Evolutionary conservation across 1,140 invertebrate species (phyloP).

Genomic region (Microplitis demolitor): DNA sequence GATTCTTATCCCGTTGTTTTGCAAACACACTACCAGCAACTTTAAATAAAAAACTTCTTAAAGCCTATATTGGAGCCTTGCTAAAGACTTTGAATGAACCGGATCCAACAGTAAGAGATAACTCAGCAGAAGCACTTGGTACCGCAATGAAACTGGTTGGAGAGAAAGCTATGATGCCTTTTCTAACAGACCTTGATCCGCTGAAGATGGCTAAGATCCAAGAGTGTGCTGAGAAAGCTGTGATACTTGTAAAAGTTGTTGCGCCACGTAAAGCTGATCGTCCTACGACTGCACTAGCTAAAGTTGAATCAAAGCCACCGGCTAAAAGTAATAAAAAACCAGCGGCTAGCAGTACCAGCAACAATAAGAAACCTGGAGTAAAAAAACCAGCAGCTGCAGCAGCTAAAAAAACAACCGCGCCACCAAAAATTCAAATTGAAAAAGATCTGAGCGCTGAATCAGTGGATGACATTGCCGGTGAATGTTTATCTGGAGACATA

Average conservation of each 20-base stretch:
- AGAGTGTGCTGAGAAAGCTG: conserved; percentile 91
- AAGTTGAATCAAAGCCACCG: conserved; percentile 49
- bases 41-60: conserved; percentile 91
- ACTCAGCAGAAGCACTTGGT: conserved; percentile 88
- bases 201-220: conserved; percentile 96
- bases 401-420: conserved; percentile 48
- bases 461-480: conserved; percentile 71
- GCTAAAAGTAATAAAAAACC: conserved; percentile 42
- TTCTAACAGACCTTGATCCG: conserved; percentile 85
- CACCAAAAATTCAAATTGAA: conserved; percentile 47
- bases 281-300: conserved; percentile 62
- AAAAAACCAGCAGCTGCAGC: conserved; percentile 40
- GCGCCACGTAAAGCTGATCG: conserved; percentile 64
- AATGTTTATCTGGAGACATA: conserved; percentile 67
- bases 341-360: conserved; percentile 61
- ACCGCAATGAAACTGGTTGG: conserved; percentile 92
- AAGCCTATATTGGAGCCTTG: conserved; percentile 79
- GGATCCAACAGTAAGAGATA: conserved; percentile 84
- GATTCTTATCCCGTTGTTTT: conserved; percentile 87
- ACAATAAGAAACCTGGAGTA: conserved; percentile 49
- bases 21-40: conserved; percentile 77
- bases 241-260: conserved; percentile 76
- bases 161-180: conserved; percentile 86
- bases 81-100: conserved; percentile 87
- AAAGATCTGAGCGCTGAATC: conserved; percentile 66